Evolutionary conservation across 2,797 vertebrate species (phyloP).

Genomic region (Danio albolineatus): DNA sequence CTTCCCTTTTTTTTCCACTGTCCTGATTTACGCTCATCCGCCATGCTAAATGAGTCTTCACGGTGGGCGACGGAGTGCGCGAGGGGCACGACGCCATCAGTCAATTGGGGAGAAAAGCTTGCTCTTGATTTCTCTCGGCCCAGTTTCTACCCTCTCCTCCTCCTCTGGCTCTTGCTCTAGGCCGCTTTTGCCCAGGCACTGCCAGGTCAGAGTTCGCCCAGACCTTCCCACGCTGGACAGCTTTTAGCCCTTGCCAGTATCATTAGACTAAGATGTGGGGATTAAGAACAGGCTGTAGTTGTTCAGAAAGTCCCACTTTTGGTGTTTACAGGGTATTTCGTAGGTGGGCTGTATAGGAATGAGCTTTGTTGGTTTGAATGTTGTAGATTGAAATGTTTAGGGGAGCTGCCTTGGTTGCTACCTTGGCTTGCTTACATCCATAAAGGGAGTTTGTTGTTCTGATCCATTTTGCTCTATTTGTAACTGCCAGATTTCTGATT

Average conservation of each 20-base stretch:
- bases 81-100: conserved; percentile 47
- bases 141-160: conserved; percentile 51
- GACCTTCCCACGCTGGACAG: conserved; percentile 75
- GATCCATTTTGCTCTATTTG: not conserved
- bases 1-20: conserved; percentile 32
- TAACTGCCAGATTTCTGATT: not conserved
- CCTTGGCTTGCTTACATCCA: not conserved
- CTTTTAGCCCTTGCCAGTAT: conserved; percentile 79
- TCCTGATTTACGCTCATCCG: conserved; percentile 51
- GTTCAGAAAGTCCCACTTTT: conserved; percentile 68
- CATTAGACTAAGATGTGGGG: conserved; percentile 72
- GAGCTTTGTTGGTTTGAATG: conserved; percentile 30
- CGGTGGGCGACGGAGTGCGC: conserved; percentile 33
- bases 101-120: conserved; percentile 61
- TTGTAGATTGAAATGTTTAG: conserved; percentile 6
- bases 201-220: conserved; percentile 72
- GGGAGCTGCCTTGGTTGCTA: not conserved
- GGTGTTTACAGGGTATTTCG: conserved; percentile 36
- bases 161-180: conserved; percentile 59
- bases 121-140: conserved; percentile 60
- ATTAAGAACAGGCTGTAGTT: conserved; percentile 71
- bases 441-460: not conserved
- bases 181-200: conserved; percentile 64
- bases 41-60: conserved; percentile 49
- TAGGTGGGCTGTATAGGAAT: conserved; percentile 27